Evolutionary conservation across 2,797 vertebrate species (phyloP).

Genomic region (Heterohyrax brucei): DNA sequence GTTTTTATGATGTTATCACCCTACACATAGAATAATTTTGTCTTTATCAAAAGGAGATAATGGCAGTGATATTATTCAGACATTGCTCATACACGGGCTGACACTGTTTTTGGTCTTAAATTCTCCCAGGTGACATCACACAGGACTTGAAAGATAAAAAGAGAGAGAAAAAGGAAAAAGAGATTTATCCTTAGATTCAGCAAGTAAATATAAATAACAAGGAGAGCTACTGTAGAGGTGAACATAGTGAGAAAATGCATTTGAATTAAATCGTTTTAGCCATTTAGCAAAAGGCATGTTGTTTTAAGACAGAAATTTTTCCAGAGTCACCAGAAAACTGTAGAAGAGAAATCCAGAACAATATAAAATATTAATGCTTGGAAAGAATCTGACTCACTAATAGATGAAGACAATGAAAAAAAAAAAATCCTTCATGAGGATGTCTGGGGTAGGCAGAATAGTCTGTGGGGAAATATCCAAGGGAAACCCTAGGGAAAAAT

Average conservation of each 20-base stretch:
- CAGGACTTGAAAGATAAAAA: too few species aligned
- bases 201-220: not conserved
- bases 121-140: not conserved
- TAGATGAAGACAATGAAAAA: not conserved
- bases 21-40: not conserved
- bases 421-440: not conserved
- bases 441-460: too few species aligned
- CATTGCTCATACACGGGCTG: not conserved
- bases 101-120: not conserved
- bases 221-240: not conserved
- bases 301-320: not conserved
- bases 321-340: not conserved
- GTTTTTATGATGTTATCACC: not conserved
- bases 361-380: not conserved
- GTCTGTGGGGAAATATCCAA: too few species aligned
- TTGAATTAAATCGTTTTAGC: constrained; percentile 43
- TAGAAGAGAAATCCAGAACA: not conserved
- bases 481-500: too few species aligned
- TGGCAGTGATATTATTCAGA: not conserved
- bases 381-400: not conserved
- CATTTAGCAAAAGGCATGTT: not conserved
- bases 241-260: not conserved
- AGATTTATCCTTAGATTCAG: not conserved
- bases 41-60: constrained; percentile 8
- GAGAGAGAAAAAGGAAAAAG: not conserved